phyloP scores from a whole-genome alignment of 2,113 vertebrate genomes.

The Dicaeum eximium region DNA sequence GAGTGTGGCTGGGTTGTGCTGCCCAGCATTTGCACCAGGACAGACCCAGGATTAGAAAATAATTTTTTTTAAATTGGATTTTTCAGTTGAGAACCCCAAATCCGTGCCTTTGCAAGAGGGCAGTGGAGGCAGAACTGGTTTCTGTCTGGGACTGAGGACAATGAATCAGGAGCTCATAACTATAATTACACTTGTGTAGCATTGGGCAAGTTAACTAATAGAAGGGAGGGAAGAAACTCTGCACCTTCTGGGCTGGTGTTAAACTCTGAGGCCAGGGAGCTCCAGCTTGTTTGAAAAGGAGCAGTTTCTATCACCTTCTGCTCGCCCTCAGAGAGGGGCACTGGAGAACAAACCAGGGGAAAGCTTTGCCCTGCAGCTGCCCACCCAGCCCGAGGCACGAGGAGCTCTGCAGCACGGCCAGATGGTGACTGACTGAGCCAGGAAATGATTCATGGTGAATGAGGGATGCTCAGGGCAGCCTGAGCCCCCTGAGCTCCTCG shows the following conservation, averaged over 20 bases:
- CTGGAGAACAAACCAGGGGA: background rate
- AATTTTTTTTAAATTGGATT: background rate
- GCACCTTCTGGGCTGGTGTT: background rate
- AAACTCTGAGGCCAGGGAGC: background rate
- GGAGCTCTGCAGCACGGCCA: background rate
- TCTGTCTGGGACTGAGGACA: background rate
- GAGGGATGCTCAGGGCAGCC: background rate
- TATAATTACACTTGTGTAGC: background rate
- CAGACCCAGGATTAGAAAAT: background rate
- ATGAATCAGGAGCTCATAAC: background rate
- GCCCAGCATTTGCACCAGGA: background rate
- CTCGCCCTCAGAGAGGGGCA: fast-evolving
- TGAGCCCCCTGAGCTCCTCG: background rate
- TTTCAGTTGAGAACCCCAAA: background rate
- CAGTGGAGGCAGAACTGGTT: background rate
- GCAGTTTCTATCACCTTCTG: fast-evolving
- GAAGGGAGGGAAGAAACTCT: background rate
- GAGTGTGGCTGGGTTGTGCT: background rate
- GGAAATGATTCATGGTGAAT: background rate
- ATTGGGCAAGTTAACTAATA: background rate
- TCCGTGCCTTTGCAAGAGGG: background rate
- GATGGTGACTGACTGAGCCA: background rate
- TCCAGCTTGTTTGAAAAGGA: background rate
- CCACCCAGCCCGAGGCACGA: background rate
- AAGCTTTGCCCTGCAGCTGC: background rate